Base-by-base conservation (phyloP, 2,797 vertebrate species). In the Carcharodon carcharias region DNA sequence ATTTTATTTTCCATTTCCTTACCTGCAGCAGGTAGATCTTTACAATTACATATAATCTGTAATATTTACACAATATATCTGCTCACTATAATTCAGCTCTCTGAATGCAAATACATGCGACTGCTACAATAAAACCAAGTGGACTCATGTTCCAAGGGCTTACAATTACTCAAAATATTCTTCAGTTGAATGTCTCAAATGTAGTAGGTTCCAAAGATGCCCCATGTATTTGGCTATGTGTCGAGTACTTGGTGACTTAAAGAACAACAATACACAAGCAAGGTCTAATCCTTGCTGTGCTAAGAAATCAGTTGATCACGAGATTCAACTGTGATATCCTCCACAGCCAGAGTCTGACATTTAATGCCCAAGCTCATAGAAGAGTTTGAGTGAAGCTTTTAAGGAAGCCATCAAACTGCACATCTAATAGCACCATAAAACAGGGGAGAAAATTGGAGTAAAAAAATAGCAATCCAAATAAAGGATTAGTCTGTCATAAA, bases 391-490 rank as follows among this genome's bases (percentile, higher is more conserved):
- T 45, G n/a, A 4, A n/a, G n/a, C 65, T 4, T 23, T 93, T 63
- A n/a, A 93, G 23, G 21, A 35, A 65, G 58, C 91, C 91, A 58
- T 9, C 54, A 65, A 65, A 93, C 61, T 65, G 35, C 35, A 80
- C 35, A 65, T 23, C 16, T 82, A 21, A 21, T 82, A 97, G 97
- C 85, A 98, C 99, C 99, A 98, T 82, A 97, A 97, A 96, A 96
- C 97, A 98, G 96, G 63, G 95, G 61, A 92, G 0, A 97, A 98
- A 97, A 0, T 2, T 50, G 31, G 96, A 77, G 67, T 45, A 5
- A 18, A 50, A 12, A 50, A 80, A 77, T 9, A 88, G n/a, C 82
- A 12, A 40, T 45, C 26, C 0, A 18, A 85, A 35, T 93, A 40
- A 63, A 85, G 0, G 12, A 3, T 5, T 40, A 65, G 18, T 93